Base-by-base conservation (phyloP, 2,113 vertebrate genomes). In the Erinaceus europaeus region DNA sequence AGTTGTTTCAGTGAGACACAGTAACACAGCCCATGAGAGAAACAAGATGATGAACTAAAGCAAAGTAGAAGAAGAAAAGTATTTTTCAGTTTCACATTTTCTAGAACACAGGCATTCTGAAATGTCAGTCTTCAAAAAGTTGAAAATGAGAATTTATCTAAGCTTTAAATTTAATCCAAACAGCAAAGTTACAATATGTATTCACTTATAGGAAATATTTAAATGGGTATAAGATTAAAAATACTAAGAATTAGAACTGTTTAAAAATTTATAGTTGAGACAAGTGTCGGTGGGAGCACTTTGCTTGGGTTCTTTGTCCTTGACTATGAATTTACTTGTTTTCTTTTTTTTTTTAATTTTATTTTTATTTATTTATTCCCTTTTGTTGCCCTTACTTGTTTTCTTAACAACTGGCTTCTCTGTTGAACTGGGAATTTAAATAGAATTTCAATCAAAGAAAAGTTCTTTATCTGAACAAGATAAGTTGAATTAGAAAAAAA, bases 81-180 rank as follows among this genome's bases (percentile, higher is more conserved):
- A 36, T 14, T 71, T 64, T 78, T n/a, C 25, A 18, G 59, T 71
- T 85, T 23, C 17, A 57, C 14, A 9, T 44, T 79, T 62, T 29
- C 6, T 46, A 81, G 55, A 64, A 20, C 15, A 50, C 18, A 71
- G 32, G 53, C 5, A 29, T 46, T 13, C 53, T 61, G 53, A 18
- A 6, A 64, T 77, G 65, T 77, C 53, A 76, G 40, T 73, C 73
- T 42, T 52, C 8, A 21, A 55, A 88, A 52, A n/a, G 48, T 23
- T 36, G 59, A 84, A 20, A 85, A 52, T 85, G 85, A 59, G 25
- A 73, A 48, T 21, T 88, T 18, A 10, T 62, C 90, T 79, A 38
- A 61, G 53, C 36, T 77, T 85, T 50, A 72, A 29, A 44, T 50
- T 83, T 52, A 82, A 64, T 80, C 68, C 69, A 65, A 89, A 86